Percentiles rank a stretch among this genome's conserved stretches.
phyloP scores from a whole-genome alignment of 92 coral and sea anemone species.

The Parazoanthus swiftii region DNA sequence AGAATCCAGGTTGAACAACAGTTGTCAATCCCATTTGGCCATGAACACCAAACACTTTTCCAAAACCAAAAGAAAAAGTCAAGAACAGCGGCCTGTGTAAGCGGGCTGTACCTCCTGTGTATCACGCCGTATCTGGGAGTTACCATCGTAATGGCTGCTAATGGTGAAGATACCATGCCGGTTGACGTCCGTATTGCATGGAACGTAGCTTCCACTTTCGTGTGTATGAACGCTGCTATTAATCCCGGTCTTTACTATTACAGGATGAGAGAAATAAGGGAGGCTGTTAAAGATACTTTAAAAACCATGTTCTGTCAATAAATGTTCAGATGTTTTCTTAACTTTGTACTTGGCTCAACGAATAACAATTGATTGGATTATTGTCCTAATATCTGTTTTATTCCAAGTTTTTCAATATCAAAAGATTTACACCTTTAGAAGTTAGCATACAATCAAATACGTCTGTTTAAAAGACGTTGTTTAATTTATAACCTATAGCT shows the following conservation, averaged over 20 bases:
- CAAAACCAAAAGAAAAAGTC: background rate
- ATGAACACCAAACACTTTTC: background rate
- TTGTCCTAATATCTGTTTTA: too few relatives aligned
- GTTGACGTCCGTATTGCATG: conserved; percentile 16
- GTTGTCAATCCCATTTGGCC: background rate
- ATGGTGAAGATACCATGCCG: background rate
- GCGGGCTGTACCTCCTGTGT: background rate
- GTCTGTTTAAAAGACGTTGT: too few relatives aligned
- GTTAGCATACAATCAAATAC: too few relatives aligned
- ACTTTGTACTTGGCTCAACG: too few relatives aligned
- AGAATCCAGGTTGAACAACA: background rate
- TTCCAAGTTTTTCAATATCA: too few relatives aligned
- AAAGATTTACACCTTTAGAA: too few relatives aligned
- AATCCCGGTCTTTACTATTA: background rate
- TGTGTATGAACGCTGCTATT: background rate
- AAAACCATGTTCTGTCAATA: background rate
- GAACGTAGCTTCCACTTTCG: background rate
- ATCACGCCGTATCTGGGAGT: background rate
- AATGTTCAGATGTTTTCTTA: background rate
- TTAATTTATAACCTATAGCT: too few relatives aligned
- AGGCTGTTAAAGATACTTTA: background rate
- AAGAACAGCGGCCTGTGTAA: background rate
- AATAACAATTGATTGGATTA: too few relatives aligned
- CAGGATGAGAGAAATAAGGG: background rate
- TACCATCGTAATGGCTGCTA: background rate